These are phyloP conservation scores for Chiroxiphia lanceolata DNA, from an alignment of 2,797 vertebrate species.

Conservation along the genomic window DNA sequence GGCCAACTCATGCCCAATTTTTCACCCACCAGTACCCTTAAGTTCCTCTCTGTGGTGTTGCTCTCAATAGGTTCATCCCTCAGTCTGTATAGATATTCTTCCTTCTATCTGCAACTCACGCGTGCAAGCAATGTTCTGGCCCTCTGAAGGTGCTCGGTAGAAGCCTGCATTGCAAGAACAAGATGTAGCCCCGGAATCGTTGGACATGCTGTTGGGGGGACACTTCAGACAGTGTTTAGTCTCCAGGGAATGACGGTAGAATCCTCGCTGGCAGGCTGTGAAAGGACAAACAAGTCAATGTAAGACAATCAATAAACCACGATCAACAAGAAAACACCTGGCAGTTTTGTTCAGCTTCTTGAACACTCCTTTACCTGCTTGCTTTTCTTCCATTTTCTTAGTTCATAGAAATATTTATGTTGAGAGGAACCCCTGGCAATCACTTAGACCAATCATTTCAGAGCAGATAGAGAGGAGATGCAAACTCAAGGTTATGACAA, in stretches of 20 bases:
- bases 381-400: background rate
- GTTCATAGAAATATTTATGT: background rate
- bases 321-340: background rate
- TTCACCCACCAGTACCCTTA: background rate
- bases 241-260: constrained; percentile 67
- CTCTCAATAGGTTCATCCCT: background rate
- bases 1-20: background rate
- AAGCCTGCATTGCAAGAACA: constrained; percentile 72
- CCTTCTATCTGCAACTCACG: constrained; percentile 64
- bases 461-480: background rate
- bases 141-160: constrained; percentile 69
- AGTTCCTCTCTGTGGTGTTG: background rate
- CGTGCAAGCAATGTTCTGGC: constrained; percentile 71
- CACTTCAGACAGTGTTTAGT: constrained; percentile 68
- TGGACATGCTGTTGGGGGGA: constrained; percentile 71
- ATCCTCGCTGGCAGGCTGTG: constrained; percentile 73
- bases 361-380: background rate
- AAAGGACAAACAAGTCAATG: background rate
- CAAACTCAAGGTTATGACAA: background rate
- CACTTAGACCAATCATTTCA: background rate
- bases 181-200: constrained; percentile 31
- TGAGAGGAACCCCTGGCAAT: background rate
- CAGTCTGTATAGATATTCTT: background rate
- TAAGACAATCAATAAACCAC: background rate
- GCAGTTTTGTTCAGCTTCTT: background rate